These are phyloP conservation scores for Luehdorfia chinensis DNA, from an alignment of 1,140 invertebrate species.

Conservation along the genomic window DNA sequence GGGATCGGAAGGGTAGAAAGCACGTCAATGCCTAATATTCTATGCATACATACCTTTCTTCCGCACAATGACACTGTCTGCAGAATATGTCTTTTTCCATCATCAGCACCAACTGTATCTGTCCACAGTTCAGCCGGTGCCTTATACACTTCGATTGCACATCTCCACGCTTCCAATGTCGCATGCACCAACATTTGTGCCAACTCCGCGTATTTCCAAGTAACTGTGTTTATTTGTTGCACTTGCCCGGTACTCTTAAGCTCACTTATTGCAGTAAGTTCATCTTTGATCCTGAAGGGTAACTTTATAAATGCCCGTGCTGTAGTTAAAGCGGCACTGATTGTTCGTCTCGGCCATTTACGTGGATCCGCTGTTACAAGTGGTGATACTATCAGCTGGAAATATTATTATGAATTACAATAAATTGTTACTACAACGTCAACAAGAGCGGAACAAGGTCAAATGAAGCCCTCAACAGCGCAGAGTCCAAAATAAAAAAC, in stretches of 20 bases:
- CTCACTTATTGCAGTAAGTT: slow-evolving; percentile 50
- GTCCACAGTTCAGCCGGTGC: slow-evolving; percentile 59
- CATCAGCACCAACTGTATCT: slow-evolving; percentile 48
- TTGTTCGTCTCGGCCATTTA: slow-evolving; percentile 56
- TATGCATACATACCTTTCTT: slow-evolving; percentile 81
- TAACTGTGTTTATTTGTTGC: slow-evolving; percentile 44
- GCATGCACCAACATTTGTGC: slow-evolving; percentile 50
- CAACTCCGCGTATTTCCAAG: slow-evolving; percentile 62
- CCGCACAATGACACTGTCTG: slow-evolving; percentile 85
- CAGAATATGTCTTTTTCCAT: slow-evolving; percentile 77
- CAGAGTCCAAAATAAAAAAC: too few relatives aligned
- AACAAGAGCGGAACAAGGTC: not conserved
- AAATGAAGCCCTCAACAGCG: too few relatives aligned
- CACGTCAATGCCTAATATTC: too few relatives aligned
- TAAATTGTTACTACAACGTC: not conserved
- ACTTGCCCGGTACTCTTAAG: slow-evolving; percentile 47
- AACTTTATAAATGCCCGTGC: slow-evolving; percentile 37
- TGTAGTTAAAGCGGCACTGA: slow-evolving; percentile 30
- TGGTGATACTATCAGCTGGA: slow-evolving; percentile 58
- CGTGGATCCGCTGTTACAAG: slow-evolving; percentile 61
- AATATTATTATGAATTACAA: too few relatives aligned
- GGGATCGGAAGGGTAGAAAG: too few relatives aligned
- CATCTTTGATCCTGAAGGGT: slow-evolving; percentile 44
- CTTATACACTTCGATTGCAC: slow-evolving; percentile 42
- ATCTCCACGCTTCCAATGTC: slow-evolving; percentile 39